Conservation (phyloP, 2,888 invertebrate species). For the Synanthedon andrenaeformis region DNA sequence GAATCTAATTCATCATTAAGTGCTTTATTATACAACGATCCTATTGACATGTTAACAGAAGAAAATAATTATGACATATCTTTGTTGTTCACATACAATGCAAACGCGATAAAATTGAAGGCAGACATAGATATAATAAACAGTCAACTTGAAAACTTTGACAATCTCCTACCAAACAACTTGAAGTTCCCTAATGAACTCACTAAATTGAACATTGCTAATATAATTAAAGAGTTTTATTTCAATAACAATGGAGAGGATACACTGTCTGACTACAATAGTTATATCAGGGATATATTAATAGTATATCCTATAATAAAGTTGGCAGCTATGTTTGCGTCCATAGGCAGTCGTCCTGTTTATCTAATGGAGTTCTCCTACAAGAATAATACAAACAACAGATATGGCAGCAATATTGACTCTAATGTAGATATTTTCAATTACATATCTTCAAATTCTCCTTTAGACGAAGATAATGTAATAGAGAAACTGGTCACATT, state of each 20-base stretch:
- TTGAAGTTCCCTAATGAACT: constrained; percentile 28
- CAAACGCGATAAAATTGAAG: constrained; percentile 19
- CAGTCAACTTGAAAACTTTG: constrained; percentile 15
- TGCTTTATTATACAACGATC: constrained; percentile 33
- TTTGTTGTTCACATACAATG: constrained; percentile 31
- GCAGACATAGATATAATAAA: constrained; percentile 15
- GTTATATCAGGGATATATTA: constrained; percentile 43
- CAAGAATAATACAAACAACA: constrained; percentile 7
- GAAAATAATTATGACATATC: constrained; percentile 35
- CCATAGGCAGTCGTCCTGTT: constrained; percentile 25
- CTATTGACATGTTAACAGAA: constrained; percentile 24
- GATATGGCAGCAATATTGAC: constrained; percentile 3
- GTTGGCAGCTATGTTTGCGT: constrained; percentile 32
- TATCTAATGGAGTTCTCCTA: constrained; percentile 38
- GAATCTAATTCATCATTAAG: constrained; percentile 19
- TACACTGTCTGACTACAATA: constrained; percentile 21
- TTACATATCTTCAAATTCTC: constrained; percentile 23
- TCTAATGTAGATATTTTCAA: constrained; percentile 21
- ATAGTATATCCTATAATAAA: constrained; percentile 43
- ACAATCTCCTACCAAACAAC: constrained; percentile 41
- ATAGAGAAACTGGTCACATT: constrained; percentile 27
- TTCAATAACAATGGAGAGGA: constrained; percentile 14
- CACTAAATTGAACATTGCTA: constrained; percentile 25
- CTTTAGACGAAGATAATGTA: constrained; percentile 16
- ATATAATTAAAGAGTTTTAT: constrained; percentile 43